Evolutionary conservation across 1,140 invertebrate genomes (phyloP), one percentile per base, ranked within the genome.

Genomic region (Polyergus mexicanus): DNA sequence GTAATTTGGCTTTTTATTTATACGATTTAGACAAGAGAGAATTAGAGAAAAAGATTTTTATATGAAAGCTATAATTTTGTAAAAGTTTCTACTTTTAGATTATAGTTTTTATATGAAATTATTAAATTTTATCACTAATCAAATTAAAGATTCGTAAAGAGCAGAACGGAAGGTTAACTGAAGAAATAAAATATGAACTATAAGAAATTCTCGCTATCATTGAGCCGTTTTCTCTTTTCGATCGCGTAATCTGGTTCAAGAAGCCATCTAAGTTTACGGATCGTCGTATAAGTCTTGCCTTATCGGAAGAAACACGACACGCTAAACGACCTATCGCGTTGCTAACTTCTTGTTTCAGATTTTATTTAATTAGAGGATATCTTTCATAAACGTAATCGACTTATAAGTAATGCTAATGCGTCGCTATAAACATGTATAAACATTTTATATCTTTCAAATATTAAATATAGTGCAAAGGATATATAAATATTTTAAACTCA

Each of bases 221-320:
- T 87, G 86, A 83, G 83, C 86, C 86, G 86, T 89, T 86, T 74
- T 76, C 85, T 88, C 41, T 19, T 51, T 5, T 51, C 22, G 65
- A 51, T 38, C 68, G 58, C 51, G 62, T 91, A 91, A 93, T 92
- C 91, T 90, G 72, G 80, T 93, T 93, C 76, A 60, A 28, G 92
- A 93, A 93, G 89, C 92, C 92, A 87, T 89, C 87, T 88, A 92
- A 92, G 90, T 91, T 90, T 90, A 86, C 90, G 90, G 87, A 90
- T 88, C 56, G 60, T 71, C 84, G 54, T 38, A 68, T 90, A 92
- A 92, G 86, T 85, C 87, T 89, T 76, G 74, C 32, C 60, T 65
- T 66, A 54, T 54, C 62, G 11, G 54, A 85, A 38, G 63, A 65
- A 87, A 90, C 63, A 76, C 32, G n/a, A 80, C 7, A 65, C 22